phyloP scores from a whole-genome alignment of 1,140 invertebrate genomes.

The Microplitis demolitor region DNA sequence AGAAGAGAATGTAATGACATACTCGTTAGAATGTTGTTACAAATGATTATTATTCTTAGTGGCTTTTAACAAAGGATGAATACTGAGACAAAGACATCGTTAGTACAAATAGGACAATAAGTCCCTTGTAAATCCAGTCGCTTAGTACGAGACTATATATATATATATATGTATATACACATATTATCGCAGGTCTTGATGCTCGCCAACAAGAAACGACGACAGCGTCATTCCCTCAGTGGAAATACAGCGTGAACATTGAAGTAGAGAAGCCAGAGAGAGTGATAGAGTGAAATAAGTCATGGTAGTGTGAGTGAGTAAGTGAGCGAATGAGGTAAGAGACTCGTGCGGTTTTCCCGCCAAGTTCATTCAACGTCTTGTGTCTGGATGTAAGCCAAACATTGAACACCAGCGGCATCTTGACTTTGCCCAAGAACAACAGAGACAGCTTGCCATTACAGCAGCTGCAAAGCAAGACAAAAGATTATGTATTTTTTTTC shows the following conservation, averaged over 20 bases:
- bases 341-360: constrained; percentile 49
- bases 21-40: neutral
- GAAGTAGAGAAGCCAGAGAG: no score
- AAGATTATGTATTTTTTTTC: neutral
- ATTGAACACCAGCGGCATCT: constrained; percentile 35
- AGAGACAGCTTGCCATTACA: neutral
- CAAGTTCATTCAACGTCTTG: constrained; percentile 57
- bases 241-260: constrained; percentile 33
- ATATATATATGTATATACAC: no score
- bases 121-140: constrained; percentile 18
- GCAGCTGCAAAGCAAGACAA: neutral
- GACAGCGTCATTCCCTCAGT: constrained; percentile 23
- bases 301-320: neutral
- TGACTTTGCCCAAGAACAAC: constrained; percentile 12
- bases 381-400: constrained; percentile 56
- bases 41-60: neutral
- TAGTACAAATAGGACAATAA: constrained; percentile 20
- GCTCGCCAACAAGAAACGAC: neutral
- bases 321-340: neutral
- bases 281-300: no score
- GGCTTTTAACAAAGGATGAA: neutral
- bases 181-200: neutral
- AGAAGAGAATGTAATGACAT: no score
- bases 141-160: neutral
- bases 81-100: neutral